phyloP scores from a whole-genome alignment of 2,888 invertebrate genomes.

The Rosalia funebris region DNA sequence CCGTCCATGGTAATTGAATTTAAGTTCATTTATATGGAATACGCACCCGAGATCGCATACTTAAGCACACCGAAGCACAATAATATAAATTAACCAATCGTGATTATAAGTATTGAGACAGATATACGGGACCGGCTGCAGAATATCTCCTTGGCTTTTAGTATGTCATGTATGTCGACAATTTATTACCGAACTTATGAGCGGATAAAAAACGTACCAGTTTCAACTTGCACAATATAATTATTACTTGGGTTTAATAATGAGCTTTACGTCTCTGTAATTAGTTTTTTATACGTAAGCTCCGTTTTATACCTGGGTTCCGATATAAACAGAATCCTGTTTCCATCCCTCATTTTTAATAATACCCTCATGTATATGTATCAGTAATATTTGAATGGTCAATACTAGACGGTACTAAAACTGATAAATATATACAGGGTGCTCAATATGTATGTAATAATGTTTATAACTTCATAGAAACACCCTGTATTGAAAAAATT shows the following conservation, averaged over 20 bases:
- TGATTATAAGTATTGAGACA: slow-evolving; percentile 55
- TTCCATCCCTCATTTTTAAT: too few species aligned
- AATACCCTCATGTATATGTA: too few species aligned
- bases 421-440: too few species aligned
- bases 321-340: too few species aligned
- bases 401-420: too few species aligned
- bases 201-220: slow-evolving; percentile 23
- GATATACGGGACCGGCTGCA: slow-evolving; percentile 50
- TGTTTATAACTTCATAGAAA: too few species aligned
- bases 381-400: too few species aligned
- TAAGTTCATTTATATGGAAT: slow-evolving; percentile 57
- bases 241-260: slow-evolving; percentile 41
- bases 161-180: slow-evolving; percentile 57
- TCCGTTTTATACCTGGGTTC: slow-evolving; percentile 13
- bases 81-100: slow-evolving; percentile 52
- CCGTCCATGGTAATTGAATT: slow-evolving; percentile 55
- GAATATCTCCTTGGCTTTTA: slow-evolving; percentile 57
- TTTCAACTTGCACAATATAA: slow-evolving; percentile 38
- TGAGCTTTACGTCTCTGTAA: slow-evolving; percentile 34
- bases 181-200: slow-evolving; percentile 57
- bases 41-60: slow-evolving; percentile 46
- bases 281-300: slow-evolving; percentile 11
- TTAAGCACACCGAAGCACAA: slow-evolving; percentile 43
- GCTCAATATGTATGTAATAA: too few species aligned
- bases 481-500: too few species aligned